A percentile compares a stretch with the other conserved stretches of the same genome.
Evolutionary conservation across 2,113 vertebrate species (phyloP).

Genomic region (Ophthalmolycus amberensis): DNA sequence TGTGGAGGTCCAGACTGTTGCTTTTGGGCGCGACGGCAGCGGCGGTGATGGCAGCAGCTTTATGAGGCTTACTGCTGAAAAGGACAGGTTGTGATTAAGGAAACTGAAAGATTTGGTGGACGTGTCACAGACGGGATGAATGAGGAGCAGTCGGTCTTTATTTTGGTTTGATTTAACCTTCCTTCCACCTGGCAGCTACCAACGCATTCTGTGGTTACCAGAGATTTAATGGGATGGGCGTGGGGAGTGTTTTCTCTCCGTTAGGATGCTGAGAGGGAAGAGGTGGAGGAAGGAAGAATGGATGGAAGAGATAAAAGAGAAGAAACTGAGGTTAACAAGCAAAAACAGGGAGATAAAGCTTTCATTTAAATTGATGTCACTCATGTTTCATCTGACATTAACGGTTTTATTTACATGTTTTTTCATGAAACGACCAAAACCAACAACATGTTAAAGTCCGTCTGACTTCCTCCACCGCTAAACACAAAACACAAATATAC

Average conservation of each 20-base stretch:
- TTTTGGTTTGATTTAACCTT: conserved; percentile 31
- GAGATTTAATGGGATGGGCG: conserved; percentile 9
- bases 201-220: not conserved
- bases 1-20: conserved; percentile 63
- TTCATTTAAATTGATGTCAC: not conserved
- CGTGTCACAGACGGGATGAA: conserved; percentile 1
- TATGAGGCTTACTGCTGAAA: conserved; percentile 60
- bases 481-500: not conserved
- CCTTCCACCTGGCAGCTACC: not conserved
- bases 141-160: conserved; percentile 23
- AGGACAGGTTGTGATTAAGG: conserved; percentile 28
- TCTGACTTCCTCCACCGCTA: too few species aligned
- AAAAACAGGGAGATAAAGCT: not conserved
- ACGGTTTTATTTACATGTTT: too few species aligned
- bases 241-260: not conserved
- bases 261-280: not conserved
- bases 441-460: too few species aligned
- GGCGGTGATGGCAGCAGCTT: conserved; percentile 44
- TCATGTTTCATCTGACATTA: too few species aligned
- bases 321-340: not conserved
- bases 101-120: conserved; percentile 15
- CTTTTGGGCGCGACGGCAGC: conserved; percentile 55
- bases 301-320: not conserved
- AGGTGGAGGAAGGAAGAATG: not conserved
- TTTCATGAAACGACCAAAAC: too few species aligned